Base-by-base conservation (phyloP, 2,113 vertebrate species). In the Picathartes gymnocephalus region DNA sequence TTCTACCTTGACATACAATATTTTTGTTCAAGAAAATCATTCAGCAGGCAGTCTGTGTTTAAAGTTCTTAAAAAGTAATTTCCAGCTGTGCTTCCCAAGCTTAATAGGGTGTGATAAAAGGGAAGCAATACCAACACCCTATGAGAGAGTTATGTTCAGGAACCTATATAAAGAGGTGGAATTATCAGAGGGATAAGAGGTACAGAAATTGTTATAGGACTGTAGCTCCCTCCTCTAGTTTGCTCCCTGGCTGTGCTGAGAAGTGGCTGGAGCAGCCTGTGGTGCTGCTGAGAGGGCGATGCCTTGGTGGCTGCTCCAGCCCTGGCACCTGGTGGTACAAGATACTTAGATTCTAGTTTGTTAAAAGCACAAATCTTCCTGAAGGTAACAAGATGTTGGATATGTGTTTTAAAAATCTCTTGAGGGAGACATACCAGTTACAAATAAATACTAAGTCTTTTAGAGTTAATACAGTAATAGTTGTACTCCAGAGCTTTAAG, bases 41-140 rank as follows among this genome's bases (percentile, higher is more conserved):
- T 94, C 76, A 90, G 72, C 62, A 88, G 84, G 69, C 71, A 57
- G 47, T 85, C 71, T 92, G 71, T 88, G 74, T 94, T 96, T 88
- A 83, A 92, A 71, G 17, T 81, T 74, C 66, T 64, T 71, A 91
- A 85, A 85, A 94, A 82, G 74, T 88, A 2, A 65, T 81, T 86
- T 96, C 82, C 74, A 93, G 60, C 76, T 88, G 76, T 90, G 64
- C 58, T 69, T 86, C 87, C 53, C 58, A 70, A 62, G 54, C 44
- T 92, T 89, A 87, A 72, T 90, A 68, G 68, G 31, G 15, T 81
- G 33, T 71, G 68, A 66, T 88, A 61, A 30, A 74, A 77, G 24
- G 56, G 27, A 85, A 90, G 56, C 42, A 71, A 28, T 90, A 47
- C 42, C 42, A 62, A 40, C 21, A 60, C 10, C 9, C 37, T 77